phyloP scores from a whole-genome alignment of 2,797 vertebrate species.

The Rhyacichthys aspro region DNA sequence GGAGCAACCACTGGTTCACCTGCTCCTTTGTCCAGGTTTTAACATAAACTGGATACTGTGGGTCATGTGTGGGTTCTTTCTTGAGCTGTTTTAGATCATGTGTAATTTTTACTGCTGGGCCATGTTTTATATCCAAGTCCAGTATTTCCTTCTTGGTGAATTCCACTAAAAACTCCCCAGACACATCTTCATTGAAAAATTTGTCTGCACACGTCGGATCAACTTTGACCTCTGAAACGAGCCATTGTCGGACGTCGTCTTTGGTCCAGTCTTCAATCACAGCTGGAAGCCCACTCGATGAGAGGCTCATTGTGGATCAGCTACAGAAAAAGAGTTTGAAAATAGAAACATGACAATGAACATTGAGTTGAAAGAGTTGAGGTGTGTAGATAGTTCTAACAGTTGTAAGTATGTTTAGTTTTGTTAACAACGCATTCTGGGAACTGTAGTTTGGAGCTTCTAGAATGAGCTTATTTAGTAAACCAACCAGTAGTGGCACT shows the following conservation, averaged over 20 bases:
- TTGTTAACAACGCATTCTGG: too few species aligned
- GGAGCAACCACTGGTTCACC: slow-evolving; percentile 31
- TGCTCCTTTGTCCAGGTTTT: slow-evolving; percentile 36
- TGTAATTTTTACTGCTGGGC: slow-evolving; percentile 65
- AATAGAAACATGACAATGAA: background rate
- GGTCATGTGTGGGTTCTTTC: background rate
- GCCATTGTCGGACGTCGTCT: slow-evolving; percentile 51
- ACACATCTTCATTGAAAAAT: slow-evolving; percentile 48
- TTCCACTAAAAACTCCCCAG: slow-evolving; percentile 28
- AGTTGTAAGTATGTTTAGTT: too few species aligned
- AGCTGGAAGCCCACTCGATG: background rate
- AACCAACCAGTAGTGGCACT: too few species aligned
- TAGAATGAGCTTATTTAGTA: too few species aligned
- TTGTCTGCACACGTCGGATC: slow-evolving; percentile 23
- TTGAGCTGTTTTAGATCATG: slow-evolving; percentile 30
- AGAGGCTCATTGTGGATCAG: slow-evolving; percentile 23
- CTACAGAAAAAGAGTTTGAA: slow-evolving; percentile 10
- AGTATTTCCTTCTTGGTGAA: slow-evolving; percentile 37
- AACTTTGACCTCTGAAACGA: slow-evolving; percentile 41
- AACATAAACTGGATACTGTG: slow-evolving; percentile 25
- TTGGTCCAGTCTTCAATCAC: slow-evolving; percentile 41
- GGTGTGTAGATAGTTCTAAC: too few species aligned
- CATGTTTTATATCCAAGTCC: slow-evolving; percentile 58
- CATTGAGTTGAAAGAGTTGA: too few species aligned
- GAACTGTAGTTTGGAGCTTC: too few species aligned